Conservation (phyloP, 2,113 vertebrate genomes). For the Petromus typicus region DNA sequence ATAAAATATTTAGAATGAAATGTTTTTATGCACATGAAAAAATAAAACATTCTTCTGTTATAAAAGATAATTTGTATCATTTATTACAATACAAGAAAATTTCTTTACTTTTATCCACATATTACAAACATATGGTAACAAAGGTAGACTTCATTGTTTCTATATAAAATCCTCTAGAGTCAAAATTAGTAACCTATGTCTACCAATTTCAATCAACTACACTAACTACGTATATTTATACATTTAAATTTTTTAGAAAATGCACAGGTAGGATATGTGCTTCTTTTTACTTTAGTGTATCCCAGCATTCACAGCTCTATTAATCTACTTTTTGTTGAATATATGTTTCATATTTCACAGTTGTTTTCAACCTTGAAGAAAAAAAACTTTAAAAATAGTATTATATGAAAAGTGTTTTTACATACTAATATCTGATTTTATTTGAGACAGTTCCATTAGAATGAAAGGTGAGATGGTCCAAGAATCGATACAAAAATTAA, state of each 20-base stretch:
- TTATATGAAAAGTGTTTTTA: neutral
- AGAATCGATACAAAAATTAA: neutral
- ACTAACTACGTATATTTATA: neutral
- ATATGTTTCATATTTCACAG: fast-evolving
- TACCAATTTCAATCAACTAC: neutral
- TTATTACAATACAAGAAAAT: neutral
- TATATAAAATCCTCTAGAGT: neutral
- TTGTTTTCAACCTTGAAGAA: neutral
- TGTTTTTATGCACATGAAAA: neutral
- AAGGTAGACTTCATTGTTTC: neutral
- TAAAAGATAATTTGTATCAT: neutral
- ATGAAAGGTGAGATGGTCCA: neutral
- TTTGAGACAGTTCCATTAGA: neutral
- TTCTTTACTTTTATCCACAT: neutral
- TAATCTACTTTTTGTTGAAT: neutral
- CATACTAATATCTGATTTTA: neutral
- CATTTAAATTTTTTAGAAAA: neutral
- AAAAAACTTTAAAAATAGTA: neutral
- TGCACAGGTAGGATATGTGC: neutral
- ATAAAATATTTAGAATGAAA: neutral
- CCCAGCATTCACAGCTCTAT: neutral
- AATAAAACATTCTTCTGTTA: neutral
- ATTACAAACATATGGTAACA: neutral
- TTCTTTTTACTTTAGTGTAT: neutral
- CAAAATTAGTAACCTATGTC: neutral